These are phyloP conservation scores for Diachrysia chrysitis DNA, from an alignment of 2,888 invertebrate species.

Conservation along the genomic window DNA sequence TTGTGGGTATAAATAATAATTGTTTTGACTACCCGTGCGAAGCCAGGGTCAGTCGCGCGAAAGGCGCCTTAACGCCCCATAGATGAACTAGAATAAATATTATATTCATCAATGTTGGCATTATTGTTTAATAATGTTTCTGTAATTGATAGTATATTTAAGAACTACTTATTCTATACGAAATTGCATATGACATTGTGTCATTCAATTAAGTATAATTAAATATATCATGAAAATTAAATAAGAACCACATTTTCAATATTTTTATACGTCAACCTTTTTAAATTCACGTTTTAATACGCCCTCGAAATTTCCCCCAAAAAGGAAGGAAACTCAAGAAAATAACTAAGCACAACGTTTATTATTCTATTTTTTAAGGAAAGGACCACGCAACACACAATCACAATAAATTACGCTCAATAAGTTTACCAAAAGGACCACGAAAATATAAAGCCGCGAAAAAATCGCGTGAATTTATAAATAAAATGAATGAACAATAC, in stretches of 20 bases:
- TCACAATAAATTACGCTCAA: constrained; percentile 46
- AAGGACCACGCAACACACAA: constrained; percentile 24
- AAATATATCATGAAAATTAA: neutral
- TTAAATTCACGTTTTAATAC: neutral
- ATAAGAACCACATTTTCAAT: neutral
- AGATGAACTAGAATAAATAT: no score
- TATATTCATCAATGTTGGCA: no score
- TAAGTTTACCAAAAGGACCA: constrained; percentile 28
- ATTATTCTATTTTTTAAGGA: constrained; percentile 19
- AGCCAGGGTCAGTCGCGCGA: no score
- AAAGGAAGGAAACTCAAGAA: constrained; percentile 11
- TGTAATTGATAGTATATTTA: neutral
- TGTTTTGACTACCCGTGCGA: no score
- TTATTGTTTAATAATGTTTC: neutral
- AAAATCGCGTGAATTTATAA: constrained; percentile 43
- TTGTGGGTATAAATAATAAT: no score
- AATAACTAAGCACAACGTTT: constrained; percentile 21
- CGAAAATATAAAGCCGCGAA: constrained; percentile 24
- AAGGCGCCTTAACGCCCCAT: no score
- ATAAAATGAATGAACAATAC: constrained; percentile 54
- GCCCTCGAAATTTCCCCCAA: neutral
- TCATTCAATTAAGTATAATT: no score
- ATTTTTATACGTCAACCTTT: neutral
- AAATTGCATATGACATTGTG: no score
- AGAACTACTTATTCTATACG: no score